Evolutionary conservation across 2,113 vertebrate genomes (phyloP).

Genomic region (Chlamydotis undulata): DNA sequence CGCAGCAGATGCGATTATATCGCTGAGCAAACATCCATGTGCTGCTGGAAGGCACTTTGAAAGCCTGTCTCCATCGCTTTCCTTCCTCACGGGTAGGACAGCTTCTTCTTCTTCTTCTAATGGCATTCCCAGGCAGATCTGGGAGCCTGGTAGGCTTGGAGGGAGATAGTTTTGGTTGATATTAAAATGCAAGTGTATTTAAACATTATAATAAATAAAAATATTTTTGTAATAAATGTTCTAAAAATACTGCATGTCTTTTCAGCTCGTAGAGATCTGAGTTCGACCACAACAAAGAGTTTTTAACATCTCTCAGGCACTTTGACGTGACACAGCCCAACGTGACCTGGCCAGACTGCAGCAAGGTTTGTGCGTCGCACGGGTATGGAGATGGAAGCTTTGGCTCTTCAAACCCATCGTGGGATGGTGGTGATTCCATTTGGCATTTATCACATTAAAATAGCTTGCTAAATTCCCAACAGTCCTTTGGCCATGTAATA

Average conservation of each 20-base stretch:
- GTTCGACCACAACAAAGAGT: background rate
- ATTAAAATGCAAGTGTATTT: background rate
- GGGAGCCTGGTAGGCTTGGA: background rate
- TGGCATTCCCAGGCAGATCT: background rate
- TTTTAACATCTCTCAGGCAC: background rate
- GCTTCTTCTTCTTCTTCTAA: background rate
- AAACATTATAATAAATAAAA: background rate
- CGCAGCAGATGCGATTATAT: background rate
- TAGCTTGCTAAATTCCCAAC: background rate
- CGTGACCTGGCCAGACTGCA: accelerated
- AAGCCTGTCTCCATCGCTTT: background rate
- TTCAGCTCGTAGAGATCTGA: background rate
- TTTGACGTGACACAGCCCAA: background rate
- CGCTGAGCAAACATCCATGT: background rate
- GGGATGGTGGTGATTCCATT: background rate
- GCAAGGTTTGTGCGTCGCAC: background rate
- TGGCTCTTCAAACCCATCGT: background rate
- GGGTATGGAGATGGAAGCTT: background rate
- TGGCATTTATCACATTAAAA: background rate
- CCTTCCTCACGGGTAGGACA: background rate
- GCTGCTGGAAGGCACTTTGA: background rate
- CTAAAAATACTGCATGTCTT: background rate
- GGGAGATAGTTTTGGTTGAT: background rate
- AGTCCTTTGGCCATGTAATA: background rate
- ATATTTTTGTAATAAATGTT: too few species aligned